Evolutionary conservation across 2,888 invertebrate genomes (phyloP), one percentile per base, ranked within the genome.

Genomic region (Acanthosoma haemorrhoidale): DNA sequence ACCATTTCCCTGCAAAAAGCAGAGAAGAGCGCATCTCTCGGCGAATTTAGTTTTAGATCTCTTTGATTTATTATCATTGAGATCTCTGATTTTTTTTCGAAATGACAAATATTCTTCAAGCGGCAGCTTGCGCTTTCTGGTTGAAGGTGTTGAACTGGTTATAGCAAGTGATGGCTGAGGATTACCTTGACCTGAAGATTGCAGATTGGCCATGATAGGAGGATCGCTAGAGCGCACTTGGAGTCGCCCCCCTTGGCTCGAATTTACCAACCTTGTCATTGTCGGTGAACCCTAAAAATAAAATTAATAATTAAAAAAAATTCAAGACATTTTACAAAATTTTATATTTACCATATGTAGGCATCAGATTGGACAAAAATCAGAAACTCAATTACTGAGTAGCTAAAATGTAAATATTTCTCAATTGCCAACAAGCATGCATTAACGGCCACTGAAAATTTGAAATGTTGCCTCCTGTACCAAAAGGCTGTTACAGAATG

Each of bases 1-100:
- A 74, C 92, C 92, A 76, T 90, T 90, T 77, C 87, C 87, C 82
- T 92, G 91, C 77, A 95, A 85, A 82, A 91, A 94, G 83, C 89
- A 95, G 77, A 91, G 83, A 83, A 95, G 94, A 76, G 90, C 87
- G 76, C 89, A 85, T 81, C 89, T 87, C 79, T 92, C 91, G 76
- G 87, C 86, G 81, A 89, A 88, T 79, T 87, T 84, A 77, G 66
- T 78, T 70, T 74, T 68, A 15, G 72, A 60, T 31, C 72, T 70
- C 57, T 71, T 74, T 21, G 73, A 39, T 39, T 71, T 66, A 38
- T 70, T 59, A 34, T 67, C 61, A 25, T 73, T 70, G 60, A 73
- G 63, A 66, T 75, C 73, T 11, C 71, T 60, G 15, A 74, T 66
- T 63, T 61, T 69, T 58, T 66, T 69, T 9, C 64, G 66, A 6